Conservation (phyloP, 2,797 vertebrate genomes). For the Gymnopithys bicolor region DNA sequence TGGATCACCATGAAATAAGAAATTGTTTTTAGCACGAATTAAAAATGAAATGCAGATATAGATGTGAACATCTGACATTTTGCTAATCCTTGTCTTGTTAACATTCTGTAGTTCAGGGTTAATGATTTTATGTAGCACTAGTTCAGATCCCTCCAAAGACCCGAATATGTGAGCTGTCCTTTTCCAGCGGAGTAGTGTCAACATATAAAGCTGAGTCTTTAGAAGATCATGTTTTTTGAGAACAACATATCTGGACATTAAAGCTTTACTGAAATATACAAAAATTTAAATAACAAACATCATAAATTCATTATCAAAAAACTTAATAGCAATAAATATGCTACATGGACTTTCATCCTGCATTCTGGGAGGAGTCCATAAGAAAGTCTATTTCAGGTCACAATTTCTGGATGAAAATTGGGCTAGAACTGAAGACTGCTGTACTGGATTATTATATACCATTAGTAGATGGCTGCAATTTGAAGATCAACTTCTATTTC, state of each 20-base stretch:
- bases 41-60: neutral
- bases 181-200: neutral
- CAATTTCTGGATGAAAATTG: neutral
- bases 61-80: neutral
- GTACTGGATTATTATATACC: neutral
- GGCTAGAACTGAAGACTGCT: neutral
- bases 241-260: neutral
- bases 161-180: neutral
- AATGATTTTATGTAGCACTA: neutral
- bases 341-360: neutral
- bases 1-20: neutral
- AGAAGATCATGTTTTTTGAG: neutral
- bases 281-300: neutral
- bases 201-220: neutral
- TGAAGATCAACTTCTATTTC: neutral
- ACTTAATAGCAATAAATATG: neutral
- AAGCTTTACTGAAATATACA: neutral
- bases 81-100: neutral
- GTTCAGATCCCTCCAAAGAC: neutral
- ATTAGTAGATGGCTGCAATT: neutral
- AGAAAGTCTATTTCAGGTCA: neutral
- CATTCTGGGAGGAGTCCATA: neutral
- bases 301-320: neutral
- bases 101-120: accelerated
- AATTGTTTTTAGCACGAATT: neutral